Evolutionary conservation across 1,140 invertebrate species (phyloP), one percentile per base, ranked within the genome.

Genomic region (Drosophila subobscura): DNA sequence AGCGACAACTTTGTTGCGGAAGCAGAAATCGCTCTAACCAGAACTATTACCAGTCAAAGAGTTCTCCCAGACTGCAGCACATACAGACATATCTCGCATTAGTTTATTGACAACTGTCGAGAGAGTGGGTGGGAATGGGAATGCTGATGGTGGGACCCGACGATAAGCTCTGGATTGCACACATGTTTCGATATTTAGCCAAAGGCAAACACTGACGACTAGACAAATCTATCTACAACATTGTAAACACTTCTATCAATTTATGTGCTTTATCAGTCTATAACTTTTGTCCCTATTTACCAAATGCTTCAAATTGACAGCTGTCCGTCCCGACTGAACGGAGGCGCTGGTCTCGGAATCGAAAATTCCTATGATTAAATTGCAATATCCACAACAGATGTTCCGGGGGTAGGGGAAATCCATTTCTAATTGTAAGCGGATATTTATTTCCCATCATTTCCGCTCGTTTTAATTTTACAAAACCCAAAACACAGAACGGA

Each of bases 301-400:
- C 60, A 56, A 89, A 67, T 79, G 74, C 83, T 89, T 79, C 73
- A 89, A 79, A 71, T 44, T 57, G 75, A 88, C 83, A 88, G 83
- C 83, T 89, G 83, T 86, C 83, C 60, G 3, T 2, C 33, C 33
- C 33, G 33, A 37, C 33, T 10, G 33, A 10, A 37, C 37, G 27
- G 12, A 51, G 41, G 16, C 20, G 25, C 29, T 16, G 46, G 54
- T 57, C 40, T 70, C 49, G 63, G 66, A 76, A 64, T 63, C 60
- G 58, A 64, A 56, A 74, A 74, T 22, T 65, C 68, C 59, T 47
- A 49, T 72, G 71, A 74, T 74, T 74, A 72, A 81, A 83, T 81
- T 65, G 79, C 79, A 73, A 60, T 64, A 74, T 73, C 45, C 49
- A 44, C 42, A 71, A 86, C 74, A 80, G 73, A 58, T 81, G 67